Evolutionary conservation across 2,113 vertebrate species (phyloP), one percentile per base, ranked within the genome.

Genomic region (Tringa solitaria): DNA sequence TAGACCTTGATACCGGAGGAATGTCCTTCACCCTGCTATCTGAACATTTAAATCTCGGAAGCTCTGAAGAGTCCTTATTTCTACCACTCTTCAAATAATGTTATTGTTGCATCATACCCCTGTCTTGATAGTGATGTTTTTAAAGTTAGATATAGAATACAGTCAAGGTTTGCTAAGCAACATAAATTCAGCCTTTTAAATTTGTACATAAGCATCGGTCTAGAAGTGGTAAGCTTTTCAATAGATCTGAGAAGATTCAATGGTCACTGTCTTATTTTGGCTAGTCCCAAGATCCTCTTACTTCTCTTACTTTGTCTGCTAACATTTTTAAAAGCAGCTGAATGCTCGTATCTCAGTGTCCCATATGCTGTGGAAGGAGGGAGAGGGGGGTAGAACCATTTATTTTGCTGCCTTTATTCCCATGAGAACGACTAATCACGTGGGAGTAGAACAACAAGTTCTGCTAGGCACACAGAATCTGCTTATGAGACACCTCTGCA

Each of bases 361-460:
- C 30, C 30, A 20, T 60, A 63, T 39, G 67, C 50, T 69, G 53
- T 22, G 13, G 69, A 84, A 85, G 69, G 77, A 93, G 48, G 14
- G 14, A 76, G 46, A 90, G 28, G 9, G 41, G 91, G 35, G 18
- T 35, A 82, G 54, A 89, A 91, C n/a, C 48, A 53, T 93, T 94
- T 93, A 63, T 92, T 94, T 96, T 23, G 2, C 64, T 93, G 64
- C 79, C 46, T 92, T 92, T 89, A 94, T 95, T 97, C 96, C 90
- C 94, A 94, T 76, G 94, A 95, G 96, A 97, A 94, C 80, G 0
- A 61, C 77, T 84, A 95, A 93, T 96, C 94, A 94, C 4, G 73
- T 93, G 90, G 96, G 94, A 97, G 95, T 93, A 92, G 94, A 96
- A 96, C 95, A 95, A 96, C 96, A 96, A 96, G 96, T 96, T 96